Percentiles rank a stretch among this genome's conserved stretches.
phyloP scores from a whole-genome alignment of 2,888 invertebrate species.

The Drosophila meridiana region DNA sequence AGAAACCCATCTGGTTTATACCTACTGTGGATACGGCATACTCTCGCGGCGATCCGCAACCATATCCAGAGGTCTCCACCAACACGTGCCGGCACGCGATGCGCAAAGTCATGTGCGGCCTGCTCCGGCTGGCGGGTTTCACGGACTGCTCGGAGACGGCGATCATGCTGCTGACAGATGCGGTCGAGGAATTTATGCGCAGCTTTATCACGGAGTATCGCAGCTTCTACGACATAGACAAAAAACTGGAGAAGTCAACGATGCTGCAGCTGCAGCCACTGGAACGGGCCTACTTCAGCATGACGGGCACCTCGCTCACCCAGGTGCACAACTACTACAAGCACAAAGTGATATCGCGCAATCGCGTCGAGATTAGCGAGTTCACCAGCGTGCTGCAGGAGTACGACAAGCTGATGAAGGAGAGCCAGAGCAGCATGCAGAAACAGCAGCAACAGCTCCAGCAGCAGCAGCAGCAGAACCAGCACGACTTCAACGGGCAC shows the following conservation, averaged over 20 bases:
- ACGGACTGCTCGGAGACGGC: slow-evolving; percentile 83
- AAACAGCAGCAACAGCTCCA: slow-evolving; percentile 58
- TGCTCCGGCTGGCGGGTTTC: slow-evolving; percentile 83
- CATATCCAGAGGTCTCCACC: slow-evolving; percentile 73
- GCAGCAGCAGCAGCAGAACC: slow-evolving; percentile 19
- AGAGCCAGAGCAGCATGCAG: slow-evolving; percentile 83
- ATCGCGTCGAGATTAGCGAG: slow-evolving; percentile 82
- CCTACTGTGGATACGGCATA: slow-evolving; percentile 82
- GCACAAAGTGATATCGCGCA: slow-evolving; percentile 82
- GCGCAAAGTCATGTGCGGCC: slow-evolving; percentile 83
- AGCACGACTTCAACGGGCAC: slow-evolving; percentile 80
- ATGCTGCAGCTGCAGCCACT: slow-evolving; percentile 66
- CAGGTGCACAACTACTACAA: slow-evolving; percentile 84
- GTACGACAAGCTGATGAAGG: slow-evolving; percentile 84
- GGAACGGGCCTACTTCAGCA: slow-evolving; percentile 81
- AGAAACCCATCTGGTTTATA: slow-evolving; percentile 84
- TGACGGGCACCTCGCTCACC: slow-evolving; percentile 82
- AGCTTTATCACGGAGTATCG: slow-evolving; percentile 76
- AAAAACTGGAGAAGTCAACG: slow-evolving; percentile 56
- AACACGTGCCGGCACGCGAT: slow-evolving; percentile 75
- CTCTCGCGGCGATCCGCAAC: slow-evolving; percentile 77
- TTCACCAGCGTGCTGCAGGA: slow-evolving; percentile 83
- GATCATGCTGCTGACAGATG: slow-evolving; percentile 81
- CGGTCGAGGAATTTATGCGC: slow-evolving; percentile 82
- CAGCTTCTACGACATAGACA: slow-evolving; percentile 57